Base-by-base conservation (phyloP, 2,797 vertebrate species). In the Odontamblyopus lacepedii region DNA sequence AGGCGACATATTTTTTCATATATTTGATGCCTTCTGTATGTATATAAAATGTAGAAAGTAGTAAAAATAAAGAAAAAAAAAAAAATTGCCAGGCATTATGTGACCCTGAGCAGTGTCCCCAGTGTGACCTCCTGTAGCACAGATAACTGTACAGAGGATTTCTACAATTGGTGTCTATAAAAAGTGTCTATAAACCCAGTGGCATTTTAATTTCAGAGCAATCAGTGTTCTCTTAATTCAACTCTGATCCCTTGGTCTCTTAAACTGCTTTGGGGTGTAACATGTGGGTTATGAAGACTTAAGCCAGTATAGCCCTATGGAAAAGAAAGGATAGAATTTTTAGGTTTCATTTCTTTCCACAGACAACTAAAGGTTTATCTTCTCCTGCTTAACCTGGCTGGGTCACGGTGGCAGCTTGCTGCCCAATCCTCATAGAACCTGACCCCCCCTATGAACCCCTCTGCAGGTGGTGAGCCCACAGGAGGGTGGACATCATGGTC, bases 191-290 rank as follows among this genome's bases (percentile, higher is more conserved):
- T 53, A 27, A 2, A 35, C 59, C 29, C 72, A 11, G 32, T 53
- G 75, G 67, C 74, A 53, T 51, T 62, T 67, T 76, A 59, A 76
- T 80, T 70, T 75, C 38, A 55, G 63, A 74, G 32, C 50, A 76
- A 76, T 68, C 70, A 78, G 70, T 0, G 61, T 61, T 63, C 18
- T 62, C 15, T 57, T 64, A 23, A 72, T 80, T 68, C 4, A 63
- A 70, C 64, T 73, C 29, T 67, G 26, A 26, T 72, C 35, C 35
- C 12, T 69, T 13, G 57, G 30, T 15, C 27, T 71, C 67, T 7
- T 74, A 29, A 48, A 64, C 71, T 57, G 32, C 66, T 75, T 74
- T 19, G 29, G 60, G 19, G 8, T 30, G 15, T 44, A 64, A 5
- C 16, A 8, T 27, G 12, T 51, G 26, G 27, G 44, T 29, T 30